phyloP scores from a whole-genome alignment of 2,888 invertebrate species.

The Theodoxus fluviatilis region DNA sequence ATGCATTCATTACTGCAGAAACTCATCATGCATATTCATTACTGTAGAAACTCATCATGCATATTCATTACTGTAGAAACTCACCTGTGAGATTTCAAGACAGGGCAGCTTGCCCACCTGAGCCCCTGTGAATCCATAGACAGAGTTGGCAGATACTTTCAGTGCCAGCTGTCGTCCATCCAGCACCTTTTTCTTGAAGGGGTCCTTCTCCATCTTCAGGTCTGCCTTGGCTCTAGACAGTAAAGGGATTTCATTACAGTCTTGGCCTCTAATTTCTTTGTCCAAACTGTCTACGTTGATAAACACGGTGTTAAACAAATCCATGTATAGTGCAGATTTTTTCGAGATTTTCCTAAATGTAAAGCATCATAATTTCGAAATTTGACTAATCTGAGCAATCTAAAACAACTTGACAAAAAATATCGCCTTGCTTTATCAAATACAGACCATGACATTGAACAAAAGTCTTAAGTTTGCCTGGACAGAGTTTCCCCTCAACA shows the following conservation, averaged over 20 bases:
- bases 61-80: neutral
- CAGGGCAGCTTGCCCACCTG: conserved; percentile 95
- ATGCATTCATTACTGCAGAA: too few species aligned
- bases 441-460: too few species aligned
- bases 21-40: neutral
- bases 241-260: neutral
- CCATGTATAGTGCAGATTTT: too few species aligned
- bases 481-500: too few species aligned
- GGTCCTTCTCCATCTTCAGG: conserved; percentile 93
- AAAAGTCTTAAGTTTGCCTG: too few species aligned
- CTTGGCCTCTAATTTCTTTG: neutral
- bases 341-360: too few species aligned
- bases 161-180: conserved; percentile 96
- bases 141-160: conserved; percentile 98
- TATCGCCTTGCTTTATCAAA: too few species aligned
- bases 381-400: too few species aligned
- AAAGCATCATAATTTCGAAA: too few species aligned
- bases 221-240: conserved; percentile 83
- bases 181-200: conserved; percentile 85
- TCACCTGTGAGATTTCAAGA: conserved; percentile 87
- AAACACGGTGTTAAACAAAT: too few species aligned
- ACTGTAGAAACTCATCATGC: neutral
- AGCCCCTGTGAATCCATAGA: conserved; percentile 99
- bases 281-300: too few species aligned
- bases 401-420: too few species aligned